phyloP scores from a whole-genome alignment of 2,888 invertebrate species.

The Pharmacophagus antenor region DNA sequence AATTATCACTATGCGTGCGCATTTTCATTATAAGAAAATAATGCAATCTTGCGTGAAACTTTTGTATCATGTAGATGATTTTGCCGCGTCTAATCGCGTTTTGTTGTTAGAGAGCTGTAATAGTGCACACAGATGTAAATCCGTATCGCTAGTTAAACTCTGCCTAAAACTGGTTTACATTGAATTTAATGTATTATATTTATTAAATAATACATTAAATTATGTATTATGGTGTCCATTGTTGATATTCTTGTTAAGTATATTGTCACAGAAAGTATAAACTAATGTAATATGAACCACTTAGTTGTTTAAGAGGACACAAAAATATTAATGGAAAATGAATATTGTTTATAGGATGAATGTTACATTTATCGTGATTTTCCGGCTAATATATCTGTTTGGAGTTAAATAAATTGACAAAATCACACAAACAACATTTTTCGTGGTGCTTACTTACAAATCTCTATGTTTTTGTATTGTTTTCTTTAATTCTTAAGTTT shows the following conservation, averaged over 20 bases:
- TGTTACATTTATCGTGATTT: background rate
- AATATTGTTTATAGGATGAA: conserved; percentile 2
- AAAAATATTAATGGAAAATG: conserved; percentile 13
- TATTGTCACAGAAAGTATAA: conserved; percentile 51
- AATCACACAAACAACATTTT: background rate
- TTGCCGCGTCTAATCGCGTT: background rate
- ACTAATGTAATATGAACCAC: conserved; percentile 28
- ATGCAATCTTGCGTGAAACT: too few species aligned
- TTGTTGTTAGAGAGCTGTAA: too few species aligned
- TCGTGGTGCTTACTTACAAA: conserved; percentile 20
- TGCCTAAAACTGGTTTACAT: conserved; percentile 14
- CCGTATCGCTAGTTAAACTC: background rate
- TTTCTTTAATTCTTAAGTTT: background rate
- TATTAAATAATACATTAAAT: conserved; percentile 68
- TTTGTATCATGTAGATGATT: background rate
- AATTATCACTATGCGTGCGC: background rate
- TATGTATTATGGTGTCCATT: conserved; percentile 75
- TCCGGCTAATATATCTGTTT: background rate
- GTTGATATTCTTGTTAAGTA: conserved; percentile 80
- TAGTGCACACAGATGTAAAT: too few species aligned
- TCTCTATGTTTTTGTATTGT: conserved; percentile 2
- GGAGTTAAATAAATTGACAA: background rate
- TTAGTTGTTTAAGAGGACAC: conserved; percentile 30
- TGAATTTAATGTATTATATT: conserved; percentile 46
- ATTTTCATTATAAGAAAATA: too few species aligned